Conservation (phyloP, 2,113 vertebrate species). For the Onychostruthus taczanowskii region DNA sequence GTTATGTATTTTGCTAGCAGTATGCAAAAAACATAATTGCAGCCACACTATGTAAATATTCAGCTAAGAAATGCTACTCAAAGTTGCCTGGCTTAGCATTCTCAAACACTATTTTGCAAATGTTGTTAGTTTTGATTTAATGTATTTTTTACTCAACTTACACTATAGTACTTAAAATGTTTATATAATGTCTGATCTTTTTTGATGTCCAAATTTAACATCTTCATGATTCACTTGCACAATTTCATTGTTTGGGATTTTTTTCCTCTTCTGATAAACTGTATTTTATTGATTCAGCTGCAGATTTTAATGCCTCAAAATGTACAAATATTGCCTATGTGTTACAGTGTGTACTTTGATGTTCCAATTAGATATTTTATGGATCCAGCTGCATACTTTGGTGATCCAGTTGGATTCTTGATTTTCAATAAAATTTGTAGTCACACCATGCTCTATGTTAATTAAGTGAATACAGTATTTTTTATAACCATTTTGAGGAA, state of each 20-base stretch:
- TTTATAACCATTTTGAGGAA: not conserved
- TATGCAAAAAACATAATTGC: not conserved
- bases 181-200: not conserved
- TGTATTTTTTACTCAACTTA: not conserved
- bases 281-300: conserved; percentile 58
- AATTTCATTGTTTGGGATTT: not conserved
- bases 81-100: not conserved
- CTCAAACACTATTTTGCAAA: not conserved
- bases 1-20: not conserved
- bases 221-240: not conserved
- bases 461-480: not conserved
- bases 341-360: not conserved
- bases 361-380: conserved; percentile 34
- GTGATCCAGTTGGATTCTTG: not conserved
- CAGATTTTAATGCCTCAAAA: conserved; percentile 30
- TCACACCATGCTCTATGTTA: not conserved
- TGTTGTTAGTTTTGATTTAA: not conserved
- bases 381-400: conserved; percentile 22
- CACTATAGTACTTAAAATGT: not conserved
- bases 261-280: not conserved
- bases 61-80: not conserved
- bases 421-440: not conserved
- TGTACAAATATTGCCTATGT: not conserved
- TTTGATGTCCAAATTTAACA: not conserved
- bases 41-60: not conserved